Evolutionary conservation across 2,113 vertebrate species (phyloP).

Genomic region (Indicator maculatus): DNA sequence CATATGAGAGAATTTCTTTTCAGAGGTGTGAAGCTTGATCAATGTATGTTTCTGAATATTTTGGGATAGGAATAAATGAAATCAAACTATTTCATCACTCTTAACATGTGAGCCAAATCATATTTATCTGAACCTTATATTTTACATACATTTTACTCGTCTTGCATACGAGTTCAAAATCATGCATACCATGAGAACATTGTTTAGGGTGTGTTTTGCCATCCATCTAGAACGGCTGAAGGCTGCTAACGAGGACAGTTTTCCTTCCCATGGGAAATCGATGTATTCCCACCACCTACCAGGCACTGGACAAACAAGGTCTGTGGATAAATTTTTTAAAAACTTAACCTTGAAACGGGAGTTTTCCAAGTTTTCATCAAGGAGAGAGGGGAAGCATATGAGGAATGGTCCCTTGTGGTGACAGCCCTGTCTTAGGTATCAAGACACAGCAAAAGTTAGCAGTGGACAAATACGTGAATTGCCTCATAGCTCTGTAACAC

Average conservation of each 20-base stretch:
- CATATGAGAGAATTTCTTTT: not conserved
- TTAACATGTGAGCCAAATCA: not conserved
- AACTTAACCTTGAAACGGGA: not conserved
- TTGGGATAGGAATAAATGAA: not conserved
- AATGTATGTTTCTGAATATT: not conserved
- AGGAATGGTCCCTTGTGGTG: fast-evolving
- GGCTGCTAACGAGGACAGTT: not conserved
- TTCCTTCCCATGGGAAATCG: fast-evolving
- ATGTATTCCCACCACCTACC: not conserved
- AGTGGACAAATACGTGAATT: not conserved
- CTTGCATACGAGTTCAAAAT: not conserved
- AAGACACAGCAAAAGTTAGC: not conserved
- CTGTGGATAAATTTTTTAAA: not conserved
- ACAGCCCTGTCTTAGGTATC: not conserved
- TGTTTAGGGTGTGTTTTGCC: not conserved
- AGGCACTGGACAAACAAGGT: not conserved
- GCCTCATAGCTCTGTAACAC: not conserved
- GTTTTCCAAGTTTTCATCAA: not conserved
- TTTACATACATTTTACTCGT: not conserved
- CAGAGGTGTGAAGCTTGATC: not conserved
- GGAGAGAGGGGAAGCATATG: not conserved
- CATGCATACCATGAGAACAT: fast-evolving
- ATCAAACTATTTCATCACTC: not conserved
- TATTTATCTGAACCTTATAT: not conserved
- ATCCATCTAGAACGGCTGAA: not conserved